Evolutionary conservation across 2,113 vertebrate species (phyloP), one percentile per base, ranked within the genome.

Genomic region (Brachionichthys hirsutus): DNA sequence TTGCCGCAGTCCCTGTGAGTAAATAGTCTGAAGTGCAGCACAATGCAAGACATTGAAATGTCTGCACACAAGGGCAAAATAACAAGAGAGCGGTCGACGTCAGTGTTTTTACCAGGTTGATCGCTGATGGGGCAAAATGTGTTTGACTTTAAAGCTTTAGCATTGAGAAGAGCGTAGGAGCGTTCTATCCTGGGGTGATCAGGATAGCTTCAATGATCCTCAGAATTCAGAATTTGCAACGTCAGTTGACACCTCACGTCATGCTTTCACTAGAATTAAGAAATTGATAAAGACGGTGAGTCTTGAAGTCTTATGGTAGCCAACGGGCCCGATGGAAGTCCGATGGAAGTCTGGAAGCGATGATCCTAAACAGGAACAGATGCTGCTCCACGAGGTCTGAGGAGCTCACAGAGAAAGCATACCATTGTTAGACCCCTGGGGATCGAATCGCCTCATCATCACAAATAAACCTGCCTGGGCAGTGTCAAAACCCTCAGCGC

Each of bases 371-470:
- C 71, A 73, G 67, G 62, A 89, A 55, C 87, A 89, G 70, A 81
- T 84, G 81, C 55, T 55, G 57, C 51, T 60, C 57, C 13, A 34
- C 7, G 36, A 53, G 65, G 77, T 67, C 51, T n/a, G 51, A 65
- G 67, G 77, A 67, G 62, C 74, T 73, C 74, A 83, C 70, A 80
- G 61, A 69, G 81, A 82, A 88, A 86, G 81, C 81, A 82, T 76
- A 75, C 87, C 92, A 89, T 91, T 92, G 92, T 92, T 88, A 87
- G 79, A 71, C 89, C 79, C 78, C 70, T 40, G 72, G 83, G 86
- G 88, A 87, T 85, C 78, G 73, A 79, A 77, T 78, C 67, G 70
- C 62, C 64, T 22, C 18, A 38, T 38, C 65, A 69, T 30, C 58
- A 48, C 60, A 18, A 49, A 55, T 56, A 48, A 81, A 75, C 58